Base-by-base conservation (phyloP, 2,888 invertebrate species). In the Drosophila leonis region DNA sequence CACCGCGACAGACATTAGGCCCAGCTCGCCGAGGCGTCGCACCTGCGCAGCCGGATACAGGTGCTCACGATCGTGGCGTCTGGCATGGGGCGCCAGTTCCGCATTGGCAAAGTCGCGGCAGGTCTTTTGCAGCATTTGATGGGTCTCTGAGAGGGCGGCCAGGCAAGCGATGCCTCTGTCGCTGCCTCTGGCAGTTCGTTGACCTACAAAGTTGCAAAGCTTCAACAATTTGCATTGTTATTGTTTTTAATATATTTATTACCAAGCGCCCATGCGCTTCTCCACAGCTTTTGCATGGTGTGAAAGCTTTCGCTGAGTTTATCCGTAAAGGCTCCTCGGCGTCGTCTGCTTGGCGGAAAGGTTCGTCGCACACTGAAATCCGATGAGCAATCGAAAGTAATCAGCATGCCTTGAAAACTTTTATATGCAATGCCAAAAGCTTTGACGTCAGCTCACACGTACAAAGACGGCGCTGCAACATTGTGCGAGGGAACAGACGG, bases 21-120 rank as follows among this genome's bases (percentile, higher is more conserved):
- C 98, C 4, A 98, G 93, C 80, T 98, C 97, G 0, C 98, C 98
- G 96, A 98, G 96, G 93, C 97, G 96, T 84, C 96, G 96, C 9
- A 98, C 95, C 93, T 97, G 96, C 20, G 96, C 96, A 9, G 92
- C 94, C 0, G 98, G 98, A 92, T 95, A 98, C 44, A 95, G 92
- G 91, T 97, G 97, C 68, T 97, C 96, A 61, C 94, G 95, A 91
- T 98, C 98, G 72, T 95, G 95, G 93, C 96, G 95, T 0, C 95
- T 95, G 5, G 98, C 98, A 75, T 96, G 95, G 0, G 98, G 98
- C 83, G 96, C 96, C 18, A 98, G 92, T 93, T 98, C 98, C 27
- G 95, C 96, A 85, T 98, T 97, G 3, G 97, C 97, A 92, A 98
- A 98, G 90, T 98, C 98, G 75, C 98, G 94, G 91, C 97, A 97